Conservation (phyloP, 2,888 invertebrate genomes). For the Leucophora obtusa region DNA sequence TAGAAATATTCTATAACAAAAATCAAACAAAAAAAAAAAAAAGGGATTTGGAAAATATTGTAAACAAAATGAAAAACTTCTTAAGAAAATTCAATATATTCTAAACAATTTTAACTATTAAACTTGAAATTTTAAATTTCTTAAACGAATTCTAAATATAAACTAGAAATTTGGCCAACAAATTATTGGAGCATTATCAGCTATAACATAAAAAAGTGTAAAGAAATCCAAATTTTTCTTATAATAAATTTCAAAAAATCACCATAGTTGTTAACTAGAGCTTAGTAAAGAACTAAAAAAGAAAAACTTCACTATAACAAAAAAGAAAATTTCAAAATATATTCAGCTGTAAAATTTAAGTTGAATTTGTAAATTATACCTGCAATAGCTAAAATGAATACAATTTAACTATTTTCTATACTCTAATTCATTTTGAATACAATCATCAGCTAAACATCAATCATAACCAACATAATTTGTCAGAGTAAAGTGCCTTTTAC, state of each 20-base stretch:
- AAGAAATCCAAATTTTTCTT: neutral
- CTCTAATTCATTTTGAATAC: constrained; percentile 1
- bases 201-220: neutral
- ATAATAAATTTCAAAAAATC: neutral
- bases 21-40: neutral
- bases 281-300: neutral
- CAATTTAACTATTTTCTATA: neutral
- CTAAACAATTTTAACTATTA: too few relatives aligned
- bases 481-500: neutral
- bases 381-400: neutral
- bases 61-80: neutral
- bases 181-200: neutral
- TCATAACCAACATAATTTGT: neutral
- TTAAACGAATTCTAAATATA: neutral
- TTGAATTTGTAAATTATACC: neutral
- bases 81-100: neutral
- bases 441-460: neutral
- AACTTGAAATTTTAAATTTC: neutral
- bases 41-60: neutral
- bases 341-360: neutral
- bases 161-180: neutral
- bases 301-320: neutral
- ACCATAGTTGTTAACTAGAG: neutral
- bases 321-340: neutral
- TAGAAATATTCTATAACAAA: constrained; percentile 3